Evolutionary conservation across 1,140 invertebrate species (phyloP), one percentile per base, ranked within the genome.

Genomic region (Latrodectus geometricus): DNA sequence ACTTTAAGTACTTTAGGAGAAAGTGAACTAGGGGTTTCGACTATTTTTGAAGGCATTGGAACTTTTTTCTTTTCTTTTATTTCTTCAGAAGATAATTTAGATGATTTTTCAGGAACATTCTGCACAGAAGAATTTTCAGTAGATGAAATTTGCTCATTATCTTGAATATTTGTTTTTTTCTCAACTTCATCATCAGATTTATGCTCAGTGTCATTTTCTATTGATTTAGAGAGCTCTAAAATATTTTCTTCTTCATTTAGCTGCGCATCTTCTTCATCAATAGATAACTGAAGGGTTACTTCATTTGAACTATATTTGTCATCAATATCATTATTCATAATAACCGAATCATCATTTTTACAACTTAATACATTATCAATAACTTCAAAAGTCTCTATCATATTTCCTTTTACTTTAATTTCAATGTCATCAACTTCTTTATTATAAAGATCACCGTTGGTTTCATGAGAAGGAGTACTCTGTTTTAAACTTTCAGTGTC

Each of bases 161-260:
- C 54, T 14, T 14, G 11, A 61, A 14, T 17, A 61, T 14, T 61
- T 11, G 54, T 2, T 61, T 61, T 61, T 35, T 35, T 35, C 35
- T 5, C 35, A 35, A 1, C 5, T 61, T 61, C 54, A 8, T 14
- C 17, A 8, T 61, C 54, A 3, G 54, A 61, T 61, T 61, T 61
- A 61, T 14, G 11, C 0, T 61, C 54, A 8, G 8, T 14, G 2
- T 61, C 54, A 8, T 17, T 61, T 11, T 61, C 54, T 1, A 61
- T 8, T 91, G 97, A 95, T 20, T 94, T 90, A 90, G 93, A 95
- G 56, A 94, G 94, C n/a, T 94, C 94, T 61, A 61, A 61, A 17
- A 95, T 95, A 92, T 96, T 93, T 79, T 94, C 90, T 2, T 96
- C 96, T 91, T 97, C 95, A 17, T 95, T 95, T 89, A 82, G 14